Base-by-base conservation (phyloP, 2,113 vertebrate species). In the Carassius carassius region DNA sequence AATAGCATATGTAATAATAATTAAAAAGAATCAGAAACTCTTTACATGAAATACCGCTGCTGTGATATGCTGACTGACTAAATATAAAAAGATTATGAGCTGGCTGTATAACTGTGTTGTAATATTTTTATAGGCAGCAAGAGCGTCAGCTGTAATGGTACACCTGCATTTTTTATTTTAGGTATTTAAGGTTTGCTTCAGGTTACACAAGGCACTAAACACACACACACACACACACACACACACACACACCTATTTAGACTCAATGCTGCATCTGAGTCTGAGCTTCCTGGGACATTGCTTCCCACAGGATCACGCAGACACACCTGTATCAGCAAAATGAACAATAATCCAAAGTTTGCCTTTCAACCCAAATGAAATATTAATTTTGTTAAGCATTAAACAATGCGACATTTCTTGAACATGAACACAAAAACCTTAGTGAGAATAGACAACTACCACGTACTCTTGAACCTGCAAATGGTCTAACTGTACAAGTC, bases 261-360 rank as follows among this genome's bases (percentile, higher is more conserved):
- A 58, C 23, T 44, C 67, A 25, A 32, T 69, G 70, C 77, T 67
- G 62, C 65, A 84, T 84, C 82, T 75, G 85, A 86, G 82, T 80
- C 72, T 85, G 63, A 78, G 60, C 37, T 87, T 83, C 83, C 25
- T 77, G 67, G 67, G 82, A 54, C 25, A 72, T 69, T 49, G n/a
- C 29, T 56, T 44, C 29, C 21, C 67, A 44, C 25, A 35, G 58
- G 74, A 29, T 37, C 67, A 80, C 32, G 25, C 60, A 56, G 54
- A 85, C n/a, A 80, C 67, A 62, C 21, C 49, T 70, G 37, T 41
- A 73, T 83, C 49, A 78, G 63, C 49, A 78, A 86, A 58, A 77
- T 32, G 54, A 72, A 7, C 12, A 63, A 70, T 44, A 78, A 62
- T 37, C 37, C 37, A n/a, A n/a, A 21, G 37, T 41, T 73, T 47